These are phyloP conservation scores for Morus bassanus DNA, from an alignment of 2,797 vertebrate genomes.

Conservation along the genomic window DNA sequence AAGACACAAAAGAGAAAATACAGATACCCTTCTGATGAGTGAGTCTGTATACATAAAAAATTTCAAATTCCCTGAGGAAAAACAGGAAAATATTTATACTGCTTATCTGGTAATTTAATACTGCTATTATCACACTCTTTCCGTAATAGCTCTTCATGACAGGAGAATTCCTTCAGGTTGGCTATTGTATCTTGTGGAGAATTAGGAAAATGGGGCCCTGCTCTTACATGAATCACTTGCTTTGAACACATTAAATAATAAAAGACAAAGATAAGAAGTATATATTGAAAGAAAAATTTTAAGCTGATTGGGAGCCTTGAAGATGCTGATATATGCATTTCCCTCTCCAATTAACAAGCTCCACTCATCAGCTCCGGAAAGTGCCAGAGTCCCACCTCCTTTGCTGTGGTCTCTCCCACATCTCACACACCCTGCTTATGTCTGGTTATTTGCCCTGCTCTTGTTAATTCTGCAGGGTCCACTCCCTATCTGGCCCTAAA, in stretches of 20 bases:
- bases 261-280: background rate
- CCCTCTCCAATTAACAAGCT: background rate
- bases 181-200: background rate
- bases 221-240: background rate
- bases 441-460: background rate
- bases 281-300: background rate
- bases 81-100: background rate
- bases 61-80: background rate
- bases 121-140: background rate
- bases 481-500: background rate
- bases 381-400: background rate
- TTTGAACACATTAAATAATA: background rate
- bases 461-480: background rate
- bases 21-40: background rate
- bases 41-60: background rate
- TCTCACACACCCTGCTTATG: background rate
- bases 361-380: background rate
- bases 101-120: background rate
- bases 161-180: background rate
- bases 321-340: background rate
- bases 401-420: background rate
- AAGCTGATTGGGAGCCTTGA: background rate
- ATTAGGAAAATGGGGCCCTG: background rate
- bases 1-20: background rate
- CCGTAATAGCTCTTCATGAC: background rate